Evolutionary conservation across 2,888 invertebrate genomes (phyloP), one percentile per base, ranked within the genome.

Genomic region (Nemotelus nigrinus): DNA sequence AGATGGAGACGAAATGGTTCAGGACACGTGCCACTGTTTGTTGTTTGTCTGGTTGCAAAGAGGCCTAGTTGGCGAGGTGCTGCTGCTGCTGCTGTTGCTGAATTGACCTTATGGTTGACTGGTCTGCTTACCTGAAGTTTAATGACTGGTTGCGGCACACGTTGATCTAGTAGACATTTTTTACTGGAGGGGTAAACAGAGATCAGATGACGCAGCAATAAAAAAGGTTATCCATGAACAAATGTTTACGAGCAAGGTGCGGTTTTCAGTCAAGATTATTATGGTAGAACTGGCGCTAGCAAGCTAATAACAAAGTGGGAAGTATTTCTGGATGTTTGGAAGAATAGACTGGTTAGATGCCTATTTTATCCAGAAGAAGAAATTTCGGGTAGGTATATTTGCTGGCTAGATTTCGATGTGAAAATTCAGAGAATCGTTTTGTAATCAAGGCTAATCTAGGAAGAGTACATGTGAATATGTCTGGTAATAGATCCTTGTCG

Each of bases 11-110:
- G 25, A 8, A 48, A 7, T 8, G 25, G 25, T 48, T 41, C 4
- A 63, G 25, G 70, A 64, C 78, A 71, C 78, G 78, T 76, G 76
- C 57, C 63, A 45, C 41, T 47, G 7, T 70, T 53, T 63, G 43
- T 8, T 74, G 74, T 41, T 50, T 63, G 50, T 45, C 58, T 74
- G 74, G 63, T 50, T 25, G 58, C 39, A 39, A 57, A 10, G 57
- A 67, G 70, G 55, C 53, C n/a, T 7, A 68, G 53, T 50, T 3
- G 10, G 41, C 50, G 50, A 55, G 55, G 55, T 70, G 53, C 41
- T n/a, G 41, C 7, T 43, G 25, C 25, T 63, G 10, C n/a, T 3
- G 7, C 65, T 25, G 53, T 43, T 70, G 47, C 53, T 39, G 53
- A 43, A 47, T 55, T 25, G 25, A 25, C 25, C 25, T 25, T 25